Conservation (phyloP, 1,140 invertebrate species). For the Leptinotarsa undecemlineata region DNA sequence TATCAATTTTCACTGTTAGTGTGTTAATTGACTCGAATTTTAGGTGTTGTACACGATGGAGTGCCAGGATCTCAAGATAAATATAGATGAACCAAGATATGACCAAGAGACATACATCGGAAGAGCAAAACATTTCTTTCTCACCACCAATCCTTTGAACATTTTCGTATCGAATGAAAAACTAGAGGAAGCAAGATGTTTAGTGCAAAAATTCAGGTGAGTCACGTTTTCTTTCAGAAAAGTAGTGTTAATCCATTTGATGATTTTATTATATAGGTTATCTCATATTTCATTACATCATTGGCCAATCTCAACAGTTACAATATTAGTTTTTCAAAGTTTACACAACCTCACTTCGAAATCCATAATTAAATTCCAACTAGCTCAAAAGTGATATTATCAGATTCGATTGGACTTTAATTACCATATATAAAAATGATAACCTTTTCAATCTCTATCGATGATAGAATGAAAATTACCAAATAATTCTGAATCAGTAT, state of each 20-base stretch:
- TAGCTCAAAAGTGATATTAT: not conserved
- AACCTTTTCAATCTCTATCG: no score
- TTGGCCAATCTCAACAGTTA: no score
- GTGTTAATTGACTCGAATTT: not conserved
- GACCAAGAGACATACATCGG: constrained; percentile 86
- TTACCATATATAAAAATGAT: not conserved
- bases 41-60: not conserved
- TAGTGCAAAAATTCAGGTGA: constrained; percentile 77
- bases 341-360: constrained; percentile 1
- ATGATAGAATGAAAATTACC: no score
- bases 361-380: not conserved
- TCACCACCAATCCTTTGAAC: constrained; percentile 89
- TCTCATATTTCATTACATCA: no score
- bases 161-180: constrained; percentile 68
- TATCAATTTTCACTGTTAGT: not conserved
- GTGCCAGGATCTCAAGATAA: constrained; percentile 24
- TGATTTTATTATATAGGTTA: no score
- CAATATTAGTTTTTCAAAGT: not conserved
- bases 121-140: constrained; percentile 87
- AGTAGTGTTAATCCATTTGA: no score
- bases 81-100: constrained; percentile 83
- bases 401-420: not conserved
- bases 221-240: not conserved
- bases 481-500: no score
- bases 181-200: constrained; percentile 74